phyloP scores from a whole-genome alignment of 2,797 vertebrate species.

The Sparus aurata region DNA sequence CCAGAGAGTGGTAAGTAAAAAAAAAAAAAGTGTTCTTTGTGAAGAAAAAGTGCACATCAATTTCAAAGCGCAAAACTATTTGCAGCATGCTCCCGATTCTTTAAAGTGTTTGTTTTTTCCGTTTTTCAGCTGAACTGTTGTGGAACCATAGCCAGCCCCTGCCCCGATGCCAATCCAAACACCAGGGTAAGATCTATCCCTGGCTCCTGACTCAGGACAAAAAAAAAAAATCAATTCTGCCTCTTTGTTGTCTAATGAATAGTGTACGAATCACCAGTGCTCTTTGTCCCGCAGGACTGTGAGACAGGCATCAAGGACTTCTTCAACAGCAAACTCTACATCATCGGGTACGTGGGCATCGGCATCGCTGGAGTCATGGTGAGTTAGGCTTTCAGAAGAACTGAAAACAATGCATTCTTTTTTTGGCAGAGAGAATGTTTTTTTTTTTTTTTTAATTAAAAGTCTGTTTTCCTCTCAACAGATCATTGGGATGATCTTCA shows the following conservation, averaged over 20 bases:
- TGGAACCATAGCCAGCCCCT: slow-evolving; percentile 64
- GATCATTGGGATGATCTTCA: slow-evolving; percentile 99
- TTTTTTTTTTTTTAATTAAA: background rate
- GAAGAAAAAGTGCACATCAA: background rate
- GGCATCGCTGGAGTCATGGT: slow-evolving; percentile 96
- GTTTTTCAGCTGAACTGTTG: slow-evolving; percentile 83
- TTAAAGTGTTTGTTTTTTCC: background rate
- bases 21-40: background rate
- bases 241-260: slow-evolving; percentile 12
- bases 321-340: slow-evolving; percentile 91
- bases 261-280: background rate
- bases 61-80: too few species aligned
- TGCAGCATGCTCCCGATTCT: too few species aligned
- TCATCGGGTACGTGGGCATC: slow-evolving; percentile 95
- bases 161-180: slow-evolving; percentile 25
- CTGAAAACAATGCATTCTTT: background rate
- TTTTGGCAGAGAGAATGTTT: background rate
- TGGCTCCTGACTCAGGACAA: background rate
- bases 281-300: slow-evolving; percentile 86
- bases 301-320: slow-evolving; percentile 89
- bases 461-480: slow-evolving; percentile 63
- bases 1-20: slow-evolving; percentile 88
- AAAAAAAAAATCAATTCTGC: slow-evolving; percentile 4
- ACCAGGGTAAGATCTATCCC: slow-evolving; percentile 67
- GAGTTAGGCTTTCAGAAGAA: slow-evolving; percentile 69